Evolutionary conservation across 2,113 vertebrate genomes (phyloP).

Genomic region (Monopterus albus): DNA sequence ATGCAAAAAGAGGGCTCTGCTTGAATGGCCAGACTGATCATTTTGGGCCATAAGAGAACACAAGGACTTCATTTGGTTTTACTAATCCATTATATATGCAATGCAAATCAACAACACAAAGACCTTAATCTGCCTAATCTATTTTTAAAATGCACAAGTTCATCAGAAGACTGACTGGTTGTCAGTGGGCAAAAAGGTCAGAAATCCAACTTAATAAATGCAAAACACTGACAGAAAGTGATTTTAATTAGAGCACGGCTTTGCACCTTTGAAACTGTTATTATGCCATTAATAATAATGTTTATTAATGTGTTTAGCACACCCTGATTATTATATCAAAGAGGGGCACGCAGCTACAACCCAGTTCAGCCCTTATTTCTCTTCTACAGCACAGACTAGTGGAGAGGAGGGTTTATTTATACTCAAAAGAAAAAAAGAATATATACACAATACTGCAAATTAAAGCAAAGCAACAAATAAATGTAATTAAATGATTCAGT

Average conservation of each 20-base stretch:
- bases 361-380: constrained; percentile 5
- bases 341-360: constrained; percentile 44
- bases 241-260: constrained; percentile 73
- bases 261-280: constrained; percentile 70
- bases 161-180: constrained; percentile 59
- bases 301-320: constrained; percentile 81
- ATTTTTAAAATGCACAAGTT: constrained; percentile 59
- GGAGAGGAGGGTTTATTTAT: constrained; percentile 34
- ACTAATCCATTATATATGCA: constrained; percentile 69
- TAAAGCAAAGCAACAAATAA: too few species aligned
- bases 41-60: constrained; percentile 51
- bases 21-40: constrained; percentile 60
- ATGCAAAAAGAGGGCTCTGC: constrained; percentile 51
- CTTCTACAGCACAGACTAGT: constrained; percentile 45
- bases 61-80: constrained; percentile 41
- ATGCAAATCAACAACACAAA: constrained; percentile 72
- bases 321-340: constrained; percentile 70
- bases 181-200: constrained; percentile 59
- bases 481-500: not conserved
- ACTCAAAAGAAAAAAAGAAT: not conserved
- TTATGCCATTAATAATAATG: constrained; percentile 71
- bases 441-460: too few species aligned
- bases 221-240: constrained; percentile 71
- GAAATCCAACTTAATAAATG: constrained; percentile 63
- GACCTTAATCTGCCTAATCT: constrained; percentile 64